phyloP scores from a whole-genome alignment of 2,113 vertebrate genomes.

The Vulpes vulpes region DNA sequence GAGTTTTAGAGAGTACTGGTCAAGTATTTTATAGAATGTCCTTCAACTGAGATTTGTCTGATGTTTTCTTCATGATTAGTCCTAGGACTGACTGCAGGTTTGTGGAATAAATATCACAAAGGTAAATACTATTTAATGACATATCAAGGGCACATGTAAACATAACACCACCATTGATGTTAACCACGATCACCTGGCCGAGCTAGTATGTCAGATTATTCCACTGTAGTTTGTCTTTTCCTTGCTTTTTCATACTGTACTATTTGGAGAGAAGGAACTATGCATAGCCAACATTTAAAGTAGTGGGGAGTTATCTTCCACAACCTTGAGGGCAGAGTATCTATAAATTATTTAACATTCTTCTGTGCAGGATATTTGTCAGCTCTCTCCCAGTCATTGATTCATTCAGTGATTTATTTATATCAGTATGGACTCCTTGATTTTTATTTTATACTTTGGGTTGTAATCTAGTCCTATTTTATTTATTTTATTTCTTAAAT shows the following conservation, averaged over 20 bases:
- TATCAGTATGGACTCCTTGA: not conserved
- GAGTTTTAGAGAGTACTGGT: not conserved
- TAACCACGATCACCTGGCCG: not conserved
- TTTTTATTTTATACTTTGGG: not conserved
- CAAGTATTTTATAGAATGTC: not conserved
- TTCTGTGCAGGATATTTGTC: not conserved
- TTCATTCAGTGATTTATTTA: not conserved
- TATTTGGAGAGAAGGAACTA: not conserved
- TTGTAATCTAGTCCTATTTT: not conserved
- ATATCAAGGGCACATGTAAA: not conserved
- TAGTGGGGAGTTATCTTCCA: not conserved
- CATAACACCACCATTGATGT: not conserved
- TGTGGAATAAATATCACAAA: not conserved
- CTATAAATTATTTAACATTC: not conserved
- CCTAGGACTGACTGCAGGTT: not conserved
- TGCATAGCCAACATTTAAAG: not conserved
- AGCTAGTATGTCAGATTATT: not conserved
- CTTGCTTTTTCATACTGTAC: not conserved
- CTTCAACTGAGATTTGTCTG: not conserved
- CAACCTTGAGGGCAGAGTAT: not conserved
- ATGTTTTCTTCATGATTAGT: not conserved
- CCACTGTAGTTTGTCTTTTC: not conserved
- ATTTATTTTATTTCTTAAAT: not conserved
- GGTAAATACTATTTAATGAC: not conserved
- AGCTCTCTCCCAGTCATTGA: not conserved